Conservation (phyloP, 2,888 invertebrate genomes). For the Polyommatus icarus region DNA sequence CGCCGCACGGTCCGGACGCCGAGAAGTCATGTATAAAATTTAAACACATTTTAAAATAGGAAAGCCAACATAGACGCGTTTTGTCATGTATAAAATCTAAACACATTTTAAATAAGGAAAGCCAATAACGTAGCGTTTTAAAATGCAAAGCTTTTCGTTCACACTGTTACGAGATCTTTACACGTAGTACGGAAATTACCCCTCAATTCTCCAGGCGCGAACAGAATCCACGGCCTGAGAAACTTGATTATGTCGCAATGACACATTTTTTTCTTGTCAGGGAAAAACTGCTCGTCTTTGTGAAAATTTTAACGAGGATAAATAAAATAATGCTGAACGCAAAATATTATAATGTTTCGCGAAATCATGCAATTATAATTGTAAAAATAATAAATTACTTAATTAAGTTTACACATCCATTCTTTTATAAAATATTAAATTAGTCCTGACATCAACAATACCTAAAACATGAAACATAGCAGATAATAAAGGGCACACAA, state of each 20-base stretch:
- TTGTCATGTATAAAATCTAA: conserved; percentile 39
- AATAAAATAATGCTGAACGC: neutral
- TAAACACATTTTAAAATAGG: conserved; percentile 42
- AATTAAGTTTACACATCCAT: too few relatives aligned
- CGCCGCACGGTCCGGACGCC: neutral
- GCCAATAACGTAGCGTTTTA: conserved; percentile 59
- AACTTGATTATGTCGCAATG: conserved; percentile 2
- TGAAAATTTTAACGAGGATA: neutral
- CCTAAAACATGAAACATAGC: neutral
- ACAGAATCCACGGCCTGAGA: conserved; percentile 53
- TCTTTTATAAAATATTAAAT: too few relatives aligned
- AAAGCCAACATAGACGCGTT: conserved; percentile 56
- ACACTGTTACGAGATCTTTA: conserved; percentile 50
- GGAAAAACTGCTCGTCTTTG: neutral
- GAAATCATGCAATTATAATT: neutral
- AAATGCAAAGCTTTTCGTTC: conserved; percentile 66
- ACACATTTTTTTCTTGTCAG: conserved; percentile 15
- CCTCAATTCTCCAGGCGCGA: conserved; percentile 60
- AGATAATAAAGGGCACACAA: too few relatives aligned
- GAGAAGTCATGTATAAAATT: conserved; percentile 33
- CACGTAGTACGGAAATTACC: conserved; percentile 65
- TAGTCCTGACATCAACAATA: too few relatives aligned
- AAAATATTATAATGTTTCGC: neutral
- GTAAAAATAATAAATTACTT: neutral
- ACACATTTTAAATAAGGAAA: conserved; percentile 42